These are phyloP conservation scores for Turnix velox DNA, from an alignment of 2,113 vertebrate genomes.

Conservation along the genomic window DNA sequence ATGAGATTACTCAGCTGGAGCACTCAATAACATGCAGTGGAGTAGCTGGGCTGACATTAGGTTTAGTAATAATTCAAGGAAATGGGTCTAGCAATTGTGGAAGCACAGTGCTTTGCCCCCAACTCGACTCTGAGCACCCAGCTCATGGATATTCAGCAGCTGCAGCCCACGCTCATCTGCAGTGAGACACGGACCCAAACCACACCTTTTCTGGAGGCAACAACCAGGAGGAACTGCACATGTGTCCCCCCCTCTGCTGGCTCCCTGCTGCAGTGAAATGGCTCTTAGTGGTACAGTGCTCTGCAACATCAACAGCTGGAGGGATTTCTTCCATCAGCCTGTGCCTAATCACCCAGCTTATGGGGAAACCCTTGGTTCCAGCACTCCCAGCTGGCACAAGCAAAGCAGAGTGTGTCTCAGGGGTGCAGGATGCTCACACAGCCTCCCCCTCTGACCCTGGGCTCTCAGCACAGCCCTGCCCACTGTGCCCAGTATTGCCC, in stretches of 20 bases:
- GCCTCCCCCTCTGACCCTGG: accelerated
- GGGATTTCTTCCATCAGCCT: not conserved
- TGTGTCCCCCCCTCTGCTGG: not conserved
- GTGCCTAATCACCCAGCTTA: not conserved
- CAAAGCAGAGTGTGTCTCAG: no score
- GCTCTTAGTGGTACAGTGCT: not conserved
- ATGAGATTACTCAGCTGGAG: constrained; percentile 25
- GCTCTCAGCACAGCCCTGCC: not conserved
- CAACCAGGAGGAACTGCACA: not conserved
- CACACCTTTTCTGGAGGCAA: not conserved
- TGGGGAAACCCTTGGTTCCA: not conserved
- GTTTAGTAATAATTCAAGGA: not conserved
- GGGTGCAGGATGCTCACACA: accelerated
- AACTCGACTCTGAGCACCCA: not conserved
- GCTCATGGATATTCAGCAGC: not conserved
- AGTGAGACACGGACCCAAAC: not conserved
- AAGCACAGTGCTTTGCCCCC: not conserved
- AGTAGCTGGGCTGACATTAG: not conserved
- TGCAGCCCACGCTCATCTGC: not conserved
- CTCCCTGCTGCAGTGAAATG: not conserved
- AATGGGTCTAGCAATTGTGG: not conserved
- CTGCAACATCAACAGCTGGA: not conserved
- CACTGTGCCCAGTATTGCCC: accelerated
- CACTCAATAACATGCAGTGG: not conserved
- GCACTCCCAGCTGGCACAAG: not conserved